Evolutionary conservation across 1,140 invertebrate genomes (phyloP), one percentile per base, ranked within the genome.

Genomic region (Thalassaphorura encarpata): DNA sequence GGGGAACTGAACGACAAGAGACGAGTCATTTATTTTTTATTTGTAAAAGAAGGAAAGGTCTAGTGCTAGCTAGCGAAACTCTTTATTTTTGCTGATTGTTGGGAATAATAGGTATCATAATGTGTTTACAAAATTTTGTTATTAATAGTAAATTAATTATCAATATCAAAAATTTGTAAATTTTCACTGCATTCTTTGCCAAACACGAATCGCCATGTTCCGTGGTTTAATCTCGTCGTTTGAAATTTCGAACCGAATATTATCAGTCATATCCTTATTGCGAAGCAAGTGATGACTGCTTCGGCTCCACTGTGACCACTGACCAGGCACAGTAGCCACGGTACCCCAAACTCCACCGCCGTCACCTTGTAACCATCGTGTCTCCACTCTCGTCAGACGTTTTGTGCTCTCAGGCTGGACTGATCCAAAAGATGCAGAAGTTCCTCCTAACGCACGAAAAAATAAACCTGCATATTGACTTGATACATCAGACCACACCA

Each of bases 401-500:
- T 8, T 13, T 11, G 8, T 11, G 26, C 39, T 21, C 40, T 26
- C 8, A 23, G 39, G 24, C 28, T 53, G 52, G 15, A 31, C 13
- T 18, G 3, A 27, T 5, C 41, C 52, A 21, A 53, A 53, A 1
- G 23, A 2, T 2, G 39, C 39, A 18, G 52, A 53, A 43, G 18
- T 45, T 28, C 52, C 41, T 6, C 40, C 52, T 1, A 29, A 4
- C 21, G 39, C 52, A 8, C 52, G 3, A 23, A 53, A 53, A 29
- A 53, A 43, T 15, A 26, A 26, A 1, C 52, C 52, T 23, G 52
- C 39, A 24, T 53, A 53, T 0, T 2, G 18, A 26, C 13, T 13
- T 18, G 31, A 42, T 2, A 53, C 21, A 13, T 53, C 41, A n/a
- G 1, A 1, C 52, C 40, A 53, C 0, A 2, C 2, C n/a, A 53